Conservation (phyloP, 2,113 vertebrate species). For the Ochotona princeps region DNA sequence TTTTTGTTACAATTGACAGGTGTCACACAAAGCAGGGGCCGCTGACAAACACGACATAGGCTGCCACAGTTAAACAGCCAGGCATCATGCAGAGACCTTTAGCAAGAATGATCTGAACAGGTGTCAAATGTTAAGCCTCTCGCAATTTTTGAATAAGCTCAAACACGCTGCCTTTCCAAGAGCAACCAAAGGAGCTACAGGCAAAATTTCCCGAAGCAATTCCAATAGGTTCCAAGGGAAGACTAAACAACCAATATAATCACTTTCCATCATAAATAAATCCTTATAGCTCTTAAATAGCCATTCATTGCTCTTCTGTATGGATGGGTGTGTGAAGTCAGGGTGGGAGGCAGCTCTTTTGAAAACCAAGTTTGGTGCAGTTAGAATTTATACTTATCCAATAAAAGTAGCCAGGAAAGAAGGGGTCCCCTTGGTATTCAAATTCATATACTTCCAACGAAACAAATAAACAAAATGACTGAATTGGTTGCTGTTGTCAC, state of each 20-base stretch:
- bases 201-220: neutral
- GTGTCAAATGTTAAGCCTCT: slow-evolving; percentile 89
- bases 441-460: slow-evolving; percentile 69
- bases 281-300: neutral
- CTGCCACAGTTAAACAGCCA: slow-evolving; percentile 84
- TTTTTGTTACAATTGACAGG: slow-evolving; percentile 83
- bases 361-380: slow-evolving; percentile 56
- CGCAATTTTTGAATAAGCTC: slow-evolving; percentile 69
- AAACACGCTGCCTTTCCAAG: slow-evolving; percentile 90
- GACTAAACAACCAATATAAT: neutral
- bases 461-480: slow-evolving; percentile 74
- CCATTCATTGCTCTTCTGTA: neutral
- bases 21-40: slow-evolving; percentile 83
- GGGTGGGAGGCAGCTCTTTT: neutral
- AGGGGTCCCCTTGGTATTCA: slow-evolving; percentile 41
- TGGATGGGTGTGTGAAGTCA: neutral
- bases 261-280: neutral
- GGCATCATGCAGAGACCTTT: slow-evolving; percentile 90
- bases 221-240: slow-evolving; percentile 67
- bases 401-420: slow-evolving; percentile 53
- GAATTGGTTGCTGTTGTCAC: slow-evolving; percentile 74
- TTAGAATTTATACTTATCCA: slow-evolving; percentile 39
- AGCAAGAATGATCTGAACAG: slow-evolving; percentile 93
- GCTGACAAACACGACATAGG: slow-evolving; percentile 84
- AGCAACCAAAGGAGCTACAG: slow-evolving; percentile 85